Evolutionary conservation across 2,113 vertebrate genomes (phyloP), one percentile per base, ranked within the genome.

Genomic region (Oplegnathus fasciatus): DNA sequence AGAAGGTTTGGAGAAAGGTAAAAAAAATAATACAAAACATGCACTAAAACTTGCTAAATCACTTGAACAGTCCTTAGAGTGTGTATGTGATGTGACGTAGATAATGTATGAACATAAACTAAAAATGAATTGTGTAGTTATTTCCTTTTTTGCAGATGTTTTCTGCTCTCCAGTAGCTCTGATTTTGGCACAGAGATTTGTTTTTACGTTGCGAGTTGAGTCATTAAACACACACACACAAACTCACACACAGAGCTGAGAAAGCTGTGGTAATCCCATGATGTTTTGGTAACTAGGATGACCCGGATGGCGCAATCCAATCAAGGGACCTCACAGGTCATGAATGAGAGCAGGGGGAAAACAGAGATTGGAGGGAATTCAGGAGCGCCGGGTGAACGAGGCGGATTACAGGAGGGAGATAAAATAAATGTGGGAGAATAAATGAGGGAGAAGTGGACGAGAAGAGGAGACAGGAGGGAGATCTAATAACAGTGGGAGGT

Each of bases 301-400:
- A 87, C 87, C 80, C 62, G 74, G 55, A 70, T 73, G 69, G 30
- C 81, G 54, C 80, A 91, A 88, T 92, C 89, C 86, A 87, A 42
- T 89, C 84, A 89, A 70, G 73, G 76, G 79, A 71, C 55, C 34
- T 68, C 22, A n/a, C 64, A 75, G 89, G 75, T 89, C 67, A 77
- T 80, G 64, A 85, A 83, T 67, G 74, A 82, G 67, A 83, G 48
- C 20, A 14, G n/a, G 57, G 40, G 66, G 50, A 76, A 85, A 78
- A 74, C 6, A 17, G 48, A 80, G 69, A 81, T 84, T 80, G 74
- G 62, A 86, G 64, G 37, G 37, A 75, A 79, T 32, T 55, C 32
- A 2, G 61, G 73, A 66, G 62, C 9, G 24, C 4, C 1, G 60
- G 62, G 48, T 32, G 69, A 78, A 84, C 32, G 28, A 85, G 58